phyloP scores from a whole-genome alignment of 1,140 invertebrate species.

The Sminthurinus signatus region DNA sequence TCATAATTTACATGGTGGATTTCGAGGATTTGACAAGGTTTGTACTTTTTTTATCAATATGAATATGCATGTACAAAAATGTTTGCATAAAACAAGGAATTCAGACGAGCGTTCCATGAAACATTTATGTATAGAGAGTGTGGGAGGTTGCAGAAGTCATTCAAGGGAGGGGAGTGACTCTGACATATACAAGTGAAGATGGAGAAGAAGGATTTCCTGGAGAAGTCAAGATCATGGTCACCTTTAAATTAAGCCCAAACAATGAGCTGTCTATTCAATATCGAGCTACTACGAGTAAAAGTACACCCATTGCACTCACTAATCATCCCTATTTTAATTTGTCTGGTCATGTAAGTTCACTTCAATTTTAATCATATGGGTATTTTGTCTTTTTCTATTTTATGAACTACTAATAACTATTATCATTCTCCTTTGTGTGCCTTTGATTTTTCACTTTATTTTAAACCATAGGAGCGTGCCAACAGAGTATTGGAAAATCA shows the following conservation, averaged over 20 bases:
- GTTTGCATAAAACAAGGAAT: too few species aligned
- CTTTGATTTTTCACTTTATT: neutral
- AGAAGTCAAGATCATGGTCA: conserved; percentile 57
- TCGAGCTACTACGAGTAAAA: conserved; percentile 62
- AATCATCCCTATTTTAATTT: conserved; percentile 94
- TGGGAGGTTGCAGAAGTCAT: conserved; percentile 47
- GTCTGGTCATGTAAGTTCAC: conserved; percentile 60
- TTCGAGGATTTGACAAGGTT: too few species aligned
- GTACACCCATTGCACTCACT: conserved; percentile 80
- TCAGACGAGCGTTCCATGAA: too few species aligned
- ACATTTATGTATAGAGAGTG: too few species aligned
- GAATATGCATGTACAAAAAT: too few species aligned
- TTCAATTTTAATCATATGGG: too few species aligned
- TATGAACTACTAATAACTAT: neutral
- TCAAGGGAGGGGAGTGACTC: conserved; percentile 53
- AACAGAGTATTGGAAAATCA: conserved; percentile 64
- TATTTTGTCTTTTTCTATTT: neutral
- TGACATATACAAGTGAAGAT: conserved; percentile 65
- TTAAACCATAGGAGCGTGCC: conserved; percentile 47
- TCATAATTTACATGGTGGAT: too few species aligned
- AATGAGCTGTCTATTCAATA: conserved; percentile 66
- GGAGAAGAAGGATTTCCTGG: conserved; percentile 85
- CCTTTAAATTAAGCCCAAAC: conserved; percentile 63
- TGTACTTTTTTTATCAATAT: too few species aligned
- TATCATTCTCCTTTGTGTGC: conserved; percentile 6